A percentile compares a stretch with the other conserved stretches of the same genome.
Evolutionary conservation across 2,113 vertebrate genomes (phyloP).

Genomic region (Centrocercus urophasianus): DNA sequence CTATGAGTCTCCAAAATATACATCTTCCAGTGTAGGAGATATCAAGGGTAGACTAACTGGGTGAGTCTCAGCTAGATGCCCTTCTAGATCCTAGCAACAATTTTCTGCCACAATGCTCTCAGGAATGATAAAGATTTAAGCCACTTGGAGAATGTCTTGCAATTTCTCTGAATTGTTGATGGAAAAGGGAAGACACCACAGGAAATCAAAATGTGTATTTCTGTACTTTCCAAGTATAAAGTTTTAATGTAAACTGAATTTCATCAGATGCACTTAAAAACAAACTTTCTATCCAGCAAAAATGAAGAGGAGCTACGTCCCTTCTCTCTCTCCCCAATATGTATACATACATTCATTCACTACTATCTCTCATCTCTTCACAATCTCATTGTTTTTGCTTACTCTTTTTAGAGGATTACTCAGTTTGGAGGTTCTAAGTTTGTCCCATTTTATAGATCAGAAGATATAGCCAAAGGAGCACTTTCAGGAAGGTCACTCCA

Average conservation of each 20-base stretch:
- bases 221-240: neutral
- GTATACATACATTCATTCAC: neutral
- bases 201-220: neutral
- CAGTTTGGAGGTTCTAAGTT: neutral
- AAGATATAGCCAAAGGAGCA: neutral
- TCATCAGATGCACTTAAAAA: neutral
- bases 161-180: neutral
- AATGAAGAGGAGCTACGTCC: neutral
- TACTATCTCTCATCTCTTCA: neutral
- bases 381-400: neutral
- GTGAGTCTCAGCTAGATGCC: neutral
- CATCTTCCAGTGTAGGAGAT: neutral
- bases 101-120: neutral
- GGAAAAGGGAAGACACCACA: neutral
- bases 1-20: neutral
- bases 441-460: neutral
- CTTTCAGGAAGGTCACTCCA: neutral
- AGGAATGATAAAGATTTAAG: neutral
- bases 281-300: neutral
- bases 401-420: neutral
- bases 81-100: neutral
- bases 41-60: neutral
- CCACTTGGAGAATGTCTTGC: neutral
- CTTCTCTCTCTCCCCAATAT: neutral
- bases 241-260: neutral